A percentile compares a stretch with the other conserved stretches of the same genome.
phyloP scores from a whole-genome alignment of 1,140 invertebrate species.

The Lasioglossum baleicum region DNA sequence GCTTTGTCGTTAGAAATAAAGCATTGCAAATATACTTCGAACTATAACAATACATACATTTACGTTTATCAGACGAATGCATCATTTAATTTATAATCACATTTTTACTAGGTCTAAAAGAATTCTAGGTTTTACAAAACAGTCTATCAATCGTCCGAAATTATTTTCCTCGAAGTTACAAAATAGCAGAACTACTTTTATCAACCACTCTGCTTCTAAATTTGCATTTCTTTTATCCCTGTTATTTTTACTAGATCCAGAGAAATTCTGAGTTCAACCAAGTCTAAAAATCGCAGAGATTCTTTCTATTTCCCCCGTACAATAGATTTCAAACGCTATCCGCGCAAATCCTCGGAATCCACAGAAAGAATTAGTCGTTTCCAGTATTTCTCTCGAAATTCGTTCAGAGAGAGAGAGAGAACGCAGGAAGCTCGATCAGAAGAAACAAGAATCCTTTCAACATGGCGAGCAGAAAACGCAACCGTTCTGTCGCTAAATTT shows the following conservation, averaged over 20 bases:
- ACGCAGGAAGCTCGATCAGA: background rate
- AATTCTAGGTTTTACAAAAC: too few relatives aligned
- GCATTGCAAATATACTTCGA: too few relatives aligned
- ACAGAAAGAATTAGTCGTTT: background rate
- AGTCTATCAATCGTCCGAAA: too few relatives aligned
- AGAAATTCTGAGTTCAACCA: background rate
- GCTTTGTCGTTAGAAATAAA: background rate
- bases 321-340: background rate
- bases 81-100: too few relatives aligned
- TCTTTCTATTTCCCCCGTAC: background rate
- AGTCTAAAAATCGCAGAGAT: background rate
- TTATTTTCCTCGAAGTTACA: too few relatives aligned
- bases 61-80: too few relatives aligned
- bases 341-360: background rate
- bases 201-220: too few relatives aligned
- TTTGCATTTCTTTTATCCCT: too few relatives aligned
- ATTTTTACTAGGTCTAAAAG: too few relatives aligned
- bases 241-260: background rate
- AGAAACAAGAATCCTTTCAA: background rate
- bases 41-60: too few relatives aligned
- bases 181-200: background rate
- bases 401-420: background rate
- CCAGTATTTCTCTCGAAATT: background rate
- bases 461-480: background rate
- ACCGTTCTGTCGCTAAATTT: constrained; percentile 25